phyloP scores from a whole-genome alignment of 2,113 vertebrate genomes.

The Haemorhous mexicanus region DNA sequence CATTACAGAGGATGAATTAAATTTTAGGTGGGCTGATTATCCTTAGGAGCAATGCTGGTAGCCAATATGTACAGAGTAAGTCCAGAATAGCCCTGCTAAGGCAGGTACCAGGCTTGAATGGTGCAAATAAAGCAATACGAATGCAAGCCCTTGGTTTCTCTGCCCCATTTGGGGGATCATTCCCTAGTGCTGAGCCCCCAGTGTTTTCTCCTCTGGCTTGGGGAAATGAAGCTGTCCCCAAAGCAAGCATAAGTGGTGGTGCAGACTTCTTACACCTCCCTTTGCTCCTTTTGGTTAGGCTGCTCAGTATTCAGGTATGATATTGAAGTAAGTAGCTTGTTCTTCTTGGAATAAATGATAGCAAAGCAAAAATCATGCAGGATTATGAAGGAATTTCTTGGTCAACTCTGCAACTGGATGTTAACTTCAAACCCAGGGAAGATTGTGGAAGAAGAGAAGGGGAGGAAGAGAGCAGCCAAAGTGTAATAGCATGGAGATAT shows the following conservation, averaged over 20 bases:
- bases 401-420: neutral
- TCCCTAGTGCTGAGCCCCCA: neutral
- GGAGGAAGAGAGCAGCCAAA: neutral
- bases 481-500: neutral
- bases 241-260: neutral
- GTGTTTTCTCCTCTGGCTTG: neutral
- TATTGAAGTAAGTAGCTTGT: neutral
- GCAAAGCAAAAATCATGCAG: neutral
- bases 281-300: neutral
- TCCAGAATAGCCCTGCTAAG: neutral
- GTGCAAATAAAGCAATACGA: neutral
- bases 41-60: neutral
- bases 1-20: neutral
- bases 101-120: neutral
- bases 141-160: neutral
- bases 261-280: neutral
- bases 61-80: fast-evolving
- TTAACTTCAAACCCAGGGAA: neutral
- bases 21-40: neutral
- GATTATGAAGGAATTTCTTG: neutral
- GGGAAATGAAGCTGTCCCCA: neutral
- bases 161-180: neutral
- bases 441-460: neutral
- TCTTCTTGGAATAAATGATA: neutral
- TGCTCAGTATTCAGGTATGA: neutral